phyloP scores from a whole-genome alignment of 2,888 invertebrate genomes.

The Notocelia uddmanniana region DNA sequence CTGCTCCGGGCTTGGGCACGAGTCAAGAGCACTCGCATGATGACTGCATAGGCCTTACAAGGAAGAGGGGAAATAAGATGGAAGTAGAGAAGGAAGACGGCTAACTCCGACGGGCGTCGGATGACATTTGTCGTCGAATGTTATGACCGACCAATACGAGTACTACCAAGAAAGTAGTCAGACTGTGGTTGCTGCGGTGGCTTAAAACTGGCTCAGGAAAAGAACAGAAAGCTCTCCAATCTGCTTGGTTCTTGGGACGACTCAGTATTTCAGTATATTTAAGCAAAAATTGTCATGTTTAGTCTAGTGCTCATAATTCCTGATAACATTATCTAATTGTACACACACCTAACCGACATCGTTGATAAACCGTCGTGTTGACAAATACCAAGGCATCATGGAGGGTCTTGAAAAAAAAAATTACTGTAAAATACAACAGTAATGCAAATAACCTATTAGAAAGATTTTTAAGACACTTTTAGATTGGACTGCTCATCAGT shows the following conservation, averaged over 20 bases:
- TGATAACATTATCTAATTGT: constrained; percentile 43
- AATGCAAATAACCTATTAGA: neutral
- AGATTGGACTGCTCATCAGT: too few relatives aligned
- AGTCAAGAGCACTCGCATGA: too few relatives aligned
- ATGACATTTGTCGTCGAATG: too few relatives aligned
- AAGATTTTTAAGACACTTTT: neutral
- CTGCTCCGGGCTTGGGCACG: too few relatives aligned
- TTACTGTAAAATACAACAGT: neutral
- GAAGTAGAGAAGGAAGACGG: too few relatives aligned
- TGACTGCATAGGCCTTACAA: too few relatives aligned
- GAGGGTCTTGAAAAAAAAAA: constrained; percentile 5
- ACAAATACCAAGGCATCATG: constrained; percentile 8
- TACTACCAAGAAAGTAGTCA: too few relatives aligned
- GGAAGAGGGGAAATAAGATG: too few relatives aligned
- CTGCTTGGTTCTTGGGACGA: neutral
- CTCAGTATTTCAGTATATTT: neutral
- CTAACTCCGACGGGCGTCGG: too few relatives aligned
- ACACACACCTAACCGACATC: constrained; percentile 32
- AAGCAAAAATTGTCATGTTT: constrained; percentile 4
- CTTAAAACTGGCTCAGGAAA: neutral
- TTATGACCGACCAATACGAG: too few relatives aligned
- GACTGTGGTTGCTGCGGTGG: too few relatives aligned
- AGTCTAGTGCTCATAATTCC: constrained; percentile 27
- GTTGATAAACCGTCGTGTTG: constrained; percentile 33
- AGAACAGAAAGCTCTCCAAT: neutral